Evolutionary conservation across 2,113 vertebrate species (phyloP).

Genomic region (Pardalotus punctatus): DNA sequence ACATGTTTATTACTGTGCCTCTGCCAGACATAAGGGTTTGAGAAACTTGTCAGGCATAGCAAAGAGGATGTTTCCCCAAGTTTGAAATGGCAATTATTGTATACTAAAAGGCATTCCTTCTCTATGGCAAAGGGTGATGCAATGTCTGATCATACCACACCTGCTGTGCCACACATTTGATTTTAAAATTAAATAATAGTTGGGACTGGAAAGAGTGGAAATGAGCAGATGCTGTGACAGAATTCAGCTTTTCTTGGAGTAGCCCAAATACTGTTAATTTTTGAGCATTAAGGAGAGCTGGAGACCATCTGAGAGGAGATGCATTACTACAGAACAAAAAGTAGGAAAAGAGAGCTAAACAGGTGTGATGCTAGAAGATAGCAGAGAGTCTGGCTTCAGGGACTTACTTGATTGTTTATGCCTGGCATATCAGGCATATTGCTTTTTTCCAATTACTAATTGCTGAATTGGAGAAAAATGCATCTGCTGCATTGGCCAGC

Average conservation of each 20-base stretch:
- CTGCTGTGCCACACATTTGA: not conserved
- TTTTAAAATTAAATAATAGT: not conserved
- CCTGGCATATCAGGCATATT: not conserved
- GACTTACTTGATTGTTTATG: not conserved
- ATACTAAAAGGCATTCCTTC: not conserved
- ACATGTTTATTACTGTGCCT: not conserved
- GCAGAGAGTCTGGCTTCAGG: not conserved
- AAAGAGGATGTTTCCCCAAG: not conserved
- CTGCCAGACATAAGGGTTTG: not conserved
- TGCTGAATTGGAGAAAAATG: not conserved
- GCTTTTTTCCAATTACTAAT: not conserved
- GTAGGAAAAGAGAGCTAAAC: not conserved
- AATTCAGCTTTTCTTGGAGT: not conserved
- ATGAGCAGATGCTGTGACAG: not conserved
- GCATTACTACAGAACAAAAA: not conserved
- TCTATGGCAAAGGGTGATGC: not conserved
- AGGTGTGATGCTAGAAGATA: not conserved
- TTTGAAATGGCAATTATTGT: not conserved
- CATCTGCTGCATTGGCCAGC: not conserved
- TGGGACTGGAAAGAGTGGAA: not conserved
- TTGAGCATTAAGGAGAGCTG: not conserved
- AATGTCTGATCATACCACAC: not conserved
- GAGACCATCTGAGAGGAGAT: not conserved
- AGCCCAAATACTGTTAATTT: not conserved
- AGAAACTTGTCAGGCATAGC: not conserved